Conservation (phyloP, 1,140 invertebrate genomes). For the Microplitis demolitor region DNA sequence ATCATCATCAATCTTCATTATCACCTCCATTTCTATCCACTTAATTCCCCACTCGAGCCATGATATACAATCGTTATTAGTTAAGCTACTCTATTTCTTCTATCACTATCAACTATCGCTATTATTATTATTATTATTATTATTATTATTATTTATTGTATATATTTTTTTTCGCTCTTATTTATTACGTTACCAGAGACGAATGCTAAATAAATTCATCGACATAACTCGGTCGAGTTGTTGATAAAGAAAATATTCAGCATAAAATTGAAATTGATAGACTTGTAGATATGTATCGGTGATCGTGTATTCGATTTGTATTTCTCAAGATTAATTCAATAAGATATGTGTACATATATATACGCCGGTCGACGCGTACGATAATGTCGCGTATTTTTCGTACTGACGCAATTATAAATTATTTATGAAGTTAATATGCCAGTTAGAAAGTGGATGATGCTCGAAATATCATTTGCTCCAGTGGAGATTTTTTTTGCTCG, state of each 20-base stretch:
- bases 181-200: too few relatives aligned
- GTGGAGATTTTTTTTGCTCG: too few relatives aligned
- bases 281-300: not conserved
- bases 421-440: not conserved
- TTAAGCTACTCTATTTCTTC: conserved; percentile 15
- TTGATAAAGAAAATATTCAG: too few relatives aligned
- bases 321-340: not conserved
- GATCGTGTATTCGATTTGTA: not conserved
- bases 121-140: not conserved
- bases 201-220: too few relatives aligned
- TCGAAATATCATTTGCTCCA: too few relatives aligned
- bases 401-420: conserved; percentile 33
- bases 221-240: too few relatives aligned
- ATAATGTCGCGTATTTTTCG: conserved; percentile 26
- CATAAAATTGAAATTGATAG: not conserved
- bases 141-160: not conserved
- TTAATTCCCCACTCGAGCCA: conserved; percentile 12
- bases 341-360: not conserved
- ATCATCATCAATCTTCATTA: conserved; percentile 27
- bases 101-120: not conserved
- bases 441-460: too few relatives aligned
- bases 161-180: not conserved
- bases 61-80: conserved; percentile 5
- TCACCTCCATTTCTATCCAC: conserved; percentile 27
- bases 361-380: too few relatives aligned